Evolutionary conservation across 2,113 vertebrate species (phyloP).

Genomic region (Hypomesus transpacificus): DNA sequence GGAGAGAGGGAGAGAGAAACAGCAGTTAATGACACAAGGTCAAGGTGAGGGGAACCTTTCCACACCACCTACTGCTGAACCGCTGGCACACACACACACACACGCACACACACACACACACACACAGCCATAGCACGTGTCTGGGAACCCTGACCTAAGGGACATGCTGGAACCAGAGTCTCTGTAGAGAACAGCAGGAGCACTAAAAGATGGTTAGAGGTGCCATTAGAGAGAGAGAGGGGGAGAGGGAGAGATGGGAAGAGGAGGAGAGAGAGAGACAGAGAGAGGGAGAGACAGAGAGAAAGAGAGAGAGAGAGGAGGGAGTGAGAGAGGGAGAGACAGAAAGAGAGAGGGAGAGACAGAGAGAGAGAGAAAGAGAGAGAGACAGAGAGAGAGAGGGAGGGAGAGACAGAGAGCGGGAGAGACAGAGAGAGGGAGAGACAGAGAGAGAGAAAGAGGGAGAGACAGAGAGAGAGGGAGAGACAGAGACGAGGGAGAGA

Average conservation of each 20-base stretch:
- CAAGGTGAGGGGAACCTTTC: too few relatives aligned
- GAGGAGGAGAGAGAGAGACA: neutral
- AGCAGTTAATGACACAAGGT: neutral
- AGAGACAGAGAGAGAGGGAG: neutral
- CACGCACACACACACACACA: too few relatives aligned
- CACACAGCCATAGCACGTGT: too few relatives aligned
- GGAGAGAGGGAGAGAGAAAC: neutral
- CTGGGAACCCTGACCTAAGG: neutral
- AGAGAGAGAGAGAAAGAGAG: neutral
- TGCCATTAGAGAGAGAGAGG: conserved; percentile 4
- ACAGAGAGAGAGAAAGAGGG: neutral
- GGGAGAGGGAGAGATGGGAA: neutral
- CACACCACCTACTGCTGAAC: too few relatives aligned
- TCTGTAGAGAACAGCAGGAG: neutral
- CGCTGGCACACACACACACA: too few relatives aligned
- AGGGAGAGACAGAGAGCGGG: neutral
- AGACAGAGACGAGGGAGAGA: neutral
- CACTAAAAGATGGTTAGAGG: neutral
- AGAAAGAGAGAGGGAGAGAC: neutral
- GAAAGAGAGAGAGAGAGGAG: neutral
- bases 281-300: neutral
- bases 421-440: neutral
- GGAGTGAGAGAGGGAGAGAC: neutral
- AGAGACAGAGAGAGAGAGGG: conserved; percentile 1
- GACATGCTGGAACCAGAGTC: neutral